Conservation (phyloP, 2,888 invertebrate species). For the Hyposoter dolosus region DNA sequence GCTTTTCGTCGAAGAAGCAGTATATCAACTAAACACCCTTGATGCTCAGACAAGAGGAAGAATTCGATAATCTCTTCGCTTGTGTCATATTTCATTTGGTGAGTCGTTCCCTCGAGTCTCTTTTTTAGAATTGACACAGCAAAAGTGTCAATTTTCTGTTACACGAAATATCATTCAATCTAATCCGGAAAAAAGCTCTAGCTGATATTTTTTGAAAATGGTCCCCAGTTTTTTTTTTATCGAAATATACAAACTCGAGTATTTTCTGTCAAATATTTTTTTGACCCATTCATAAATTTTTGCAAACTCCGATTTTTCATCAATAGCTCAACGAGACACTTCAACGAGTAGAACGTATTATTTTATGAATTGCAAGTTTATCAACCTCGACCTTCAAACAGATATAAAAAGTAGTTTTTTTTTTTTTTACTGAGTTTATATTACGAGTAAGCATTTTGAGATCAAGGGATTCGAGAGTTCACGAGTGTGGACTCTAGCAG, state of each 20-base stretch:
- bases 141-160: slow-evolving; percentile 12
- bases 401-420: not conserved
- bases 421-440: not conserved
- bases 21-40: not conserved
- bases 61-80: slow-evolving; percentile 35
- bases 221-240: not conserved
- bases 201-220: not conserved
- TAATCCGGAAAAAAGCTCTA: not conserved
- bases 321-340: not conserved
- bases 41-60: not conserved
- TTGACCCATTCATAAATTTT: not conserved
- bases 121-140: not conserved
- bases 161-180: not conserved
- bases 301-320: not conserved
- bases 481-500: not conserved
- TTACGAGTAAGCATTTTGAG: not conserved
- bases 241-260: not conserved
- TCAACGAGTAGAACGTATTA: not conserved
- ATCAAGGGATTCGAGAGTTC: not conserved
- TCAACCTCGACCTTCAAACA: not conserved
- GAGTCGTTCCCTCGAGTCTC: slow-evolving; percentile 1
- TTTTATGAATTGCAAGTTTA: not conserved
- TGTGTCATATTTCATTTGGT: slow-evolving; percentile 18
- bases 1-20: slow-evolving; percentile 11
- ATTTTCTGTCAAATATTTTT: not conserved